phyloP scores from a whole-genome alignment of 2,113 vertebrate species.

The Neoarius graeffei region DNA sequence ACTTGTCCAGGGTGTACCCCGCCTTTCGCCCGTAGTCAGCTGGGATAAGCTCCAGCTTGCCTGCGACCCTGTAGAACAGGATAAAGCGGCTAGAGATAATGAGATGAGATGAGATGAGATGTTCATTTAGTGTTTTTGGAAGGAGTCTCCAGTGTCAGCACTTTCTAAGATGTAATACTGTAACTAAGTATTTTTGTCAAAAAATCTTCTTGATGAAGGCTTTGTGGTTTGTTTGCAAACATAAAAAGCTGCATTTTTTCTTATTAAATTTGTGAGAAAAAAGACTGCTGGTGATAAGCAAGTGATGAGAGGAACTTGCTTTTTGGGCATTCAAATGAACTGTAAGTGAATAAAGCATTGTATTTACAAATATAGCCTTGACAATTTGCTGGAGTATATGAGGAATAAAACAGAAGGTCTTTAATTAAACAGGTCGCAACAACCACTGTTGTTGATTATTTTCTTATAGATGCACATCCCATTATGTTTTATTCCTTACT shows the following conservation, averaged over 20 bases:
- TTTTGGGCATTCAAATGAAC: not conserved
- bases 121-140: not conserved
- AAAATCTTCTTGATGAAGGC: not conserved
- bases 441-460: not conserved
- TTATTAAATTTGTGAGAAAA: too few species aligned
- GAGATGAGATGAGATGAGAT: not conserved
- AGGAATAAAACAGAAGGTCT: too few species aligned
- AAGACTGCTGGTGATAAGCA: not conserved
- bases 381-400: not conserved
- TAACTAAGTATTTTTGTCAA: too few species aligned
- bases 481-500: not conserved
- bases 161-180: too few species aligned
- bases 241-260: too few species aligned
- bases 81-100: too few species aligned
- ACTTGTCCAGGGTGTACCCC: too few species aligned
- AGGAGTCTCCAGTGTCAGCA: not conserved
- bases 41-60: too few species aligned
- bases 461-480: not conserved
- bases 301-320: not conserved
- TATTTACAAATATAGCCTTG: not conserved
- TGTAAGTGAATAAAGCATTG: not conserved
- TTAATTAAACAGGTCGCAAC: too few species aligned
- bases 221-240: too few species aligned
- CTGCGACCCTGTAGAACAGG: too few species aligned
- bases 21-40: too few species aligned